These are phyloP conservation scores for Pachycephala philippinensis DNA, from an alignment of 2,113 vertebrate species.

Conservation along the genomic window DNA sequence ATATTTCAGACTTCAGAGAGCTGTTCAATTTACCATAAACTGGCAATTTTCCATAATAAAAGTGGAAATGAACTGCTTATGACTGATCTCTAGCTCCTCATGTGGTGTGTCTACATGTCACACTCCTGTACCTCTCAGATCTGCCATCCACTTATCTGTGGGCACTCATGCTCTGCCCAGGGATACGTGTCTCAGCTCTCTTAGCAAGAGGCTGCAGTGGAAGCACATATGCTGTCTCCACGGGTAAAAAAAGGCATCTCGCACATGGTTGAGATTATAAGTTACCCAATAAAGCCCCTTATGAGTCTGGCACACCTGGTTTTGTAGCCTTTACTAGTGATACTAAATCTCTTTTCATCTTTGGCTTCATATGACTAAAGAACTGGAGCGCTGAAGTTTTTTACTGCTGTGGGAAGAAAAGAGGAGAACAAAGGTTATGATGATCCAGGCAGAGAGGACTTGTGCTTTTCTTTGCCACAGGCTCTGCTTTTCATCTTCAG, in stretches of 20 bases:
- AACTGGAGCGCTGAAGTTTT: background rate
- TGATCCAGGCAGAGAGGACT: background rate
- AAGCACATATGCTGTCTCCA: background rate
- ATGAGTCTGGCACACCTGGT: background rate
- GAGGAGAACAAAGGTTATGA: background rate
- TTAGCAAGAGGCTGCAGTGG: background rate
- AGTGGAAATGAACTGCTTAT: background rate
- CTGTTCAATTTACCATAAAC: background rate
- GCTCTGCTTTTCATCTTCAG: background rate
- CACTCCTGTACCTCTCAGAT: background rate
- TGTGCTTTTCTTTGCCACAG: background rate
- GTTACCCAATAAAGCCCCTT: background rate
- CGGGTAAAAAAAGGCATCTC: fast-evolving
- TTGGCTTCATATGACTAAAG: background rate
- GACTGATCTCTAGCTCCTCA: background rate
- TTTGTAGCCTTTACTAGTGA: background rate
- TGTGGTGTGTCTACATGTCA: background rate
- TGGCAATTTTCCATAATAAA: background rate
- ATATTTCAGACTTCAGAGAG: background rate
- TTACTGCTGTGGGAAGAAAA: background rate
- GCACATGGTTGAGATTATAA: fast-evolving
- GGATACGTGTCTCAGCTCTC: fast-evolving
- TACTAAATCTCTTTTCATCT: background rate
- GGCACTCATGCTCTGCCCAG: background rate
- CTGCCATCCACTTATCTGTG: background rate